Percentiles rank a stretch among this genome's conserved stretches.
These are phyloP conservation scores for Colletes collaris DNA, from an alignment of 2,888 invertebrate species.

Conservation along the genomic window DNA sequence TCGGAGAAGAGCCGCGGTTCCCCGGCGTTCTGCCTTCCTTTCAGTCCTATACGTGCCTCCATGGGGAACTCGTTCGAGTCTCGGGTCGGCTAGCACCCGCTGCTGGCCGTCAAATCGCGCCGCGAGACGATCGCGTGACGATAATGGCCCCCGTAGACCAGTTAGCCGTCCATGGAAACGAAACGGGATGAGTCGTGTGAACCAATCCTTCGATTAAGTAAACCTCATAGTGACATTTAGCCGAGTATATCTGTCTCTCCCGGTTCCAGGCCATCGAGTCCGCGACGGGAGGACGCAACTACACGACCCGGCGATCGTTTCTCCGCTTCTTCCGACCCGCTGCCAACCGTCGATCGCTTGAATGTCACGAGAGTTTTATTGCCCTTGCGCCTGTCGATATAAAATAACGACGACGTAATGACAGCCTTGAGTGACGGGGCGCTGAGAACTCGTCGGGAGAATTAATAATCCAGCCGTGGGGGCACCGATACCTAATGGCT, in stretches of 20 bases:
- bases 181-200: slow-evolving; percentile 79
- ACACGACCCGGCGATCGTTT: slow-evolving; percentile 42
- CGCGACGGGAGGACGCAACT: slow-evolving; percentile 43
- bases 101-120: slow-evolving; percentile 54
- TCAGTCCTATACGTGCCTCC: background rate
- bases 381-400: slow-evolving; percentile 28
- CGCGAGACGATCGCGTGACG: slow-evolving; percentile 75
- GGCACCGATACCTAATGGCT: background rate
- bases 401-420: slow-evolving; percentile 28
- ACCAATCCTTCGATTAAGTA: slow-evolving; percentile 78
- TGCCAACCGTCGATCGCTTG: slow-evolving; percentile 50
- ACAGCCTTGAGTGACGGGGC: slow-evolving; percentile 8
- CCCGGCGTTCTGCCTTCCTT: background rate
- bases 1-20: background rate
- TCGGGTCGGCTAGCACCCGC: slow-evolving; percentile 48
- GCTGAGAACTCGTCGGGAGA: slow-evolving; percentile 1
- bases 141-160: slow-evolving; percentile 74
- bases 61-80: background rate
- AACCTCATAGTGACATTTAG: slow-evolving; percentile 79
- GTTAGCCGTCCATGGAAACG: slow-evolving; percentile 70
- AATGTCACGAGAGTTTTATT: slow-evolving; percentile 67
- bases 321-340: slow-evolving; percentile 46
- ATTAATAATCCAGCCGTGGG: slow-evolving; percentile 11
- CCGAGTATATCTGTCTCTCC: slow-evolving; percentile 70
- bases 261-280: slow-evolving; percentile 67